Base-by-base conservation (phyloP, 2,888 invertebrate species). In the Drosophila kuntzei region DNA sequence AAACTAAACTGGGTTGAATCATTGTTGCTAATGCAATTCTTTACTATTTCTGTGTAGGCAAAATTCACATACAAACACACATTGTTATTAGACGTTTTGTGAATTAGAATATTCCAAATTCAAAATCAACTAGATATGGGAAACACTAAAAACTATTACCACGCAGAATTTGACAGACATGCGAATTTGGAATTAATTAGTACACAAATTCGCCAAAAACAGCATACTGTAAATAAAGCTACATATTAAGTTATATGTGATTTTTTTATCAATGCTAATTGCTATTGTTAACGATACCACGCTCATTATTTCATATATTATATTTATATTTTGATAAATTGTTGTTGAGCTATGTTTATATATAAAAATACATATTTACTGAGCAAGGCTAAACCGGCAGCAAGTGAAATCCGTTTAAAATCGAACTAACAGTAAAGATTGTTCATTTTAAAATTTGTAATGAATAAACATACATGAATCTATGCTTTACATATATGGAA, bases 351-450 rank as follows among this genome's bases (percentile, higher is more conserved):
- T 39, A 39, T 16, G 5, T 41, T 43, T 20, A 44, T 25, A 16
- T 46, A 12, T 37, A 14, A 14, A 29, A 29, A n/a, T 29, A 32
- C 32, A 16, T 44, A 16, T 37, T 49, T 49, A 59, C 34, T 43
- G 25, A 50, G 53, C 41, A 49, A 39, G 32, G 22, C 29, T 65
- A 37, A 32, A 36, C 16, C 67, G 32, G 27, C 43, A 66, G 41
- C 36, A 55, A 16, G 20, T 51, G 39, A 44, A 57, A 44, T 39
- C 44, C 44, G 18, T 37, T 25, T 16, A 32, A 27, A 50, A 34
- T 14, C 9, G 14, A 44, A 51, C 14, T 11, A 32, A 47, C n/a
- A 20, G 34, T 34, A 18, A 18, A 34, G 34, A 61, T 32, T 43
- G 14, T 22, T 14, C 20, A 27, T 34, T 14, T 62, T 18, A 20